A percentile compares a stretch with the other conserved stretches of the same genome.
Conservation (phyloP, 2,113 vertebrate genomes). For the Gnathonemus longibarbis region DNA sequence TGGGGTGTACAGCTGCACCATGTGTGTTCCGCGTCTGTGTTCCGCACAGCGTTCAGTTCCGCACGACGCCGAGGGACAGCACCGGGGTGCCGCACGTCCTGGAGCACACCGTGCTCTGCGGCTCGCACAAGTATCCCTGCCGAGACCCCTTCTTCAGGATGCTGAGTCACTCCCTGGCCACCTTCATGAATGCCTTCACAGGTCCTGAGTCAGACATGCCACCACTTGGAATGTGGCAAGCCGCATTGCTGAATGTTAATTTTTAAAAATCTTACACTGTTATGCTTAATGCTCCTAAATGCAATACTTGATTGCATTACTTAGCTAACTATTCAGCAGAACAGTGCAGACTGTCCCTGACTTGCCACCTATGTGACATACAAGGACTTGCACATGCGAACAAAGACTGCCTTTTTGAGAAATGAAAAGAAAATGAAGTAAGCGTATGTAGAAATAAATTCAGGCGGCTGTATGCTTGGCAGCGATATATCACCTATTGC, state of each 20-base stretch:
- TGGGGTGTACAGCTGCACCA: not conserved
- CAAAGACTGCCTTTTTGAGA: not conserved
- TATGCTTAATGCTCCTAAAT: not conserved
- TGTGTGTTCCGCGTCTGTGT: not conserved
- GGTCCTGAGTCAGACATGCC: conserved; percentile 51
- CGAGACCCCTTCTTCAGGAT: conserved; percentile 97
- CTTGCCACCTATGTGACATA: not conserved
- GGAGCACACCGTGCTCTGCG: conserved; percentile 86
- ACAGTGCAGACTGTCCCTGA: not conserved
- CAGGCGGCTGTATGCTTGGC: not conserved
- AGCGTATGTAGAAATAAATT: not conserved
- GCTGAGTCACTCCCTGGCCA: conserved; percentile 84
- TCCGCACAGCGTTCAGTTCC: conserved; percentile 72
- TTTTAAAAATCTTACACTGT: not conserved
- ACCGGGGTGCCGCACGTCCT: conserved; percentile 84
- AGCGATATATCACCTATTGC: not conserved
- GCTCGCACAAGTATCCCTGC: conserved; percentile 82
- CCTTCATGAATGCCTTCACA: conserved; percentile 97
- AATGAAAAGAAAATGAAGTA: not conserved
- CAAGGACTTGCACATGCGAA: not conserved
- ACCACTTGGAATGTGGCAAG: not conserved
- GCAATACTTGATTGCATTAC: not conserved
- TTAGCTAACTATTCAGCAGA: not conserved
- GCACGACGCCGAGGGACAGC: conserved; percentile 85
- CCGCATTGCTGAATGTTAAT: not conserved